These are phyloP conservation scores for Bellardia bayeri DNA, from an alignment of 2,888 invertebrate species.

Conservation along the genomic window DNA sequence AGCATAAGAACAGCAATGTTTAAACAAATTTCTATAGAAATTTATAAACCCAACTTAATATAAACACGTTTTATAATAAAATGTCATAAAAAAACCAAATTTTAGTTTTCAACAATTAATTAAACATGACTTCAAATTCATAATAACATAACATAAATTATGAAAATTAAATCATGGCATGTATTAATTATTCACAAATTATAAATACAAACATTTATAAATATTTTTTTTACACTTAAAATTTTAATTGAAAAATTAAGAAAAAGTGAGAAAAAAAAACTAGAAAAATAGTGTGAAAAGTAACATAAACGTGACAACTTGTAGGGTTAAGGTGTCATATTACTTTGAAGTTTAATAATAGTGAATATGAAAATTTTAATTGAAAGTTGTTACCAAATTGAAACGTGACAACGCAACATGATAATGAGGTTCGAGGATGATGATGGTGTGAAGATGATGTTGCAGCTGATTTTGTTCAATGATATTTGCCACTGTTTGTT, in stretches of 20 bases:
- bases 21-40: neutral
- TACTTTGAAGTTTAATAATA: conserved; percentile 41
- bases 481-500: conserved; percentile 5
- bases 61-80: neutral
- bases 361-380: conserved; percentile 10
- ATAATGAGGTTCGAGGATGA: conserved; percentile 21
- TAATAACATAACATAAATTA: conserved; percentile 26
- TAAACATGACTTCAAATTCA: conserved; percentile 18
- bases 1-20: too few species aligned
- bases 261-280: neutral
- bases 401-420: conserved; percentile 30
- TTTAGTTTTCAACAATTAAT: neutral
- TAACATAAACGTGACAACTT: conserved; percentile 48
- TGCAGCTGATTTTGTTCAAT: conserved; percentile 14
- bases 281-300: conserved; percentile 9
- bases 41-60: neutral
- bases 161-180: conserved; percentile 12
- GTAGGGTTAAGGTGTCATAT: conserved; percentile 48
- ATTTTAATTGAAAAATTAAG: conserved; percentile 5
- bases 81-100: neutral
- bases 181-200: conserved; percentile 28
- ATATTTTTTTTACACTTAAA: too few species aligned
- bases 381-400: conserved; percentile 36
- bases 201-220: neutral
- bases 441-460: neutral